Percentiles rank a stretch among this genome's conserved stretches.
Evolutionary conservation across 2,113 vertebrate genomes (phyloP).

Genomic region (Eulemur macaco): DNA sequence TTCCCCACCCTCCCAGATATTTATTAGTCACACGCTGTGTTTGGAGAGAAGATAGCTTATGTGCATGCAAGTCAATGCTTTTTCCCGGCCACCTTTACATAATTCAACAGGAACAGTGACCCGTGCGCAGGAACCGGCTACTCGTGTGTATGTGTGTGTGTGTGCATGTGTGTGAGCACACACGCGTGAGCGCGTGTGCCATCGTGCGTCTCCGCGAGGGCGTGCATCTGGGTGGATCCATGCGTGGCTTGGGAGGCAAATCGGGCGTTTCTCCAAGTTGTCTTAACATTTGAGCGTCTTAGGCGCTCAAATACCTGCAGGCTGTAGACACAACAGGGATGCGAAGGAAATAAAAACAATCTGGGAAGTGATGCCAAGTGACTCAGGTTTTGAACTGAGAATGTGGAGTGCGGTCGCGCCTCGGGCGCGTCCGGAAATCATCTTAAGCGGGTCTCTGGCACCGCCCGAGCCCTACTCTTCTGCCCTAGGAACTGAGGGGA

Average conservation of each 20-base stretch:
- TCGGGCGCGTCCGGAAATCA: neutral
- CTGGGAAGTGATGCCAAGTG: conserved; percentile 60
- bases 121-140: neutral
- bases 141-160: neutral
- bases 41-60: neutral
- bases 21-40: neutral
- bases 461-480: conserved; percentile 33
- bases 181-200: neutral
- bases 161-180: neutral
- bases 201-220: neutral
- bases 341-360: conserved; percentile 65
- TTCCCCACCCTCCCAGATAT: neutral
- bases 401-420: neutral
- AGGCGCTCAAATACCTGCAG: conserved; percentile 43
- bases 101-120: neutral
- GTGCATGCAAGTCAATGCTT: neutral
- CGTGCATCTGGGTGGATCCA: conserved; percentile 47
- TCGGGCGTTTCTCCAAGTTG: conserved; percentile 32
- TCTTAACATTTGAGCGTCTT: neutral
- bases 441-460: neutral
- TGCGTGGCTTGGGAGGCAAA: conserved; percentile 8
- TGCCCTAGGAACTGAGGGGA: conserved; percentile 51
- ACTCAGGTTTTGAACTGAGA: conserved; percentile 73
- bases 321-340: conserved; percentile 59
- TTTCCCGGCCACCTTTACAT: neutral